phyloP scores from a whole-genome alignment of 2,888 invertebrate genomes.

The Leptogaster cylindrica region DNA sequence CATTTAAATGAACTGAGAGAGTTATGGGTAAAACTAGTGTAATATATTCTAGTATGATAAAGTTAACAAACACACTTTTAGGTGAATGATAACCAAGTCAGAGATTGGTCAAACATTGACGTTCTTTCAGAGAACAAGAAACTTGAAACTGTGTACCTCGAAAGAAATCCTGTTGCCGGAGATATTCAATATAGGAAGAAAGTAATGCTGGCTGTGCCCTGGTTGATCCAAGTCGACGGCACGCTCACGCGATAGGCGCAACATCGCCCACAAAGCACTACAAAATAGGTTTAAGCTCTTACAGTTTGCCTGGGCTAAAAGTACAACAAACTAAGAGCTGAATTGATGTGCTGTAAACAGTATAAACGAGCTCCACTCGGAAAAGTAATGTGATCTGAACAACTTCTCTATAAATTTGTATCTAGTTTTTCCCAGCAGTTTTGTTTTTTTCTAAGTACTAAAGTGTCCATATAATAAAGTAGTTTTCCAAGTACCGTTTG shows the following conservation, averaged over 20 bases:
- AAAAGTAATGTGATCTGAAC: too few relatives aligned
- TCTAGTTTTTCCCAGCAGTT: too few relatives aligned
- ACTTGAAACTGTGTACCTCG: constrained; percentile 87
- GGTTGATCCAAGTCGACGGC: constrained; percentile 91
- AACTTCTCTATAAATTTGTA: too few relatives aligned
- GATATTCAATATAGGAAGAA: constrained; percentile 91
- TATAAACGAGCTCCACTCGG: too few relatives aligned
- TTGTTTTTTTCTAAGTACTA: too few relatives aligned
- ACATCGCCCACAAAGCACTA: not conserved
- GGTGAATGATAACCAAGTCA: constrained; percentile 90
- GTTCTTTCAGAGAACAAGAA: constrained; percentile 72
- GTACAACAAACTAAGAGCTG: too few relatives aligned
- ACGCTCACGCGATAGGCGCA: constrained; percentile 76
- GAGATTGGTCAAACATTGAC: constrained; percentile 85
- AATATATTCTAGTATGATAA: not conserved
- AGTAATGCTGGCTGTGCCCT: constrained; percentile 83
- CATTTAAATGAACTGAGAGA: constrained; percentile 85
- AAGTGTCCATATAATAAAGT: too few relatives aligned
- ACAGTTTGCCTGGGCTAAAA: too few relatives aligned
- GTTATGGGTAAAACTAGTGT: constrained; percentile 94
- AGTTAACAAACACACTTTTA: constrained; percentile 51
- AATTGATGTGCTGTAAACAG: too few relatives aligned
- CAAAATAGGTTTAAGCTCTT: not conserved
- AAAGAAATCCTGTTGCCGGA: constrained; percentile 85
- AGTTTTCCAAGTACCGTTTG: too few relatives aligned